Base-by-base conservation (phyloP, 2,888 invertebrate genomes). In the Diploptera punctata region DNA sequence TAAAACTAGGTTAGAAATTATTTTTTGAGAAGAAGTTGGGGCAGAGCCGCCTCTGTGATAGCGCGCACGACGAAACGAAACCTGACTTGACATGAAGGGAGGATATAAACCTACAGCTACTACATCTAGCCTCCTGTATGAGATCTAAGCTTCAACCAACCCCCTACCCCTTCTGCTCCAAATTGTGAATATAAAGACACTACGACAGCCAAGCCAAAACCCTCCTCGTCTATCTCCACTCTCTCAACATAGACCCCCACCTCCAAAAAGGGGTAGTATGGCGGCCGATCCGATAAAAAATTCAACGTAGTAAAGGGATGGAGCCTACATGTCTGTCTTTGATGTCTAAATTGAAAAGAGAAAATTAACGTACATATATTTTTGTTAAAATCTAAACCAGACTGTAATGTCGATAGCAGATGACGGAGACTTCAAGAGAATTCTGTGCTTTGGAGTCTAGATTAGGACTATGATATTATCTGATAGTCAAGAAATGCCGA, bases 131-230 rank as follows among this genome's bases (percentile, higher is more conserved):
- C 65, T 65, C 65, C 65, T 65, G 65, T 47, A 65, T 65, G 65
- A 65, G 65, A 29, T 68, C 57, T 68, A 68, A 68, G 57, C 57
- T 24, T 68, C 49, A 31, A 43, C 52, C 67, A 43, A 26, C 67
- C 49, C 33, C 26, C 47, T n/a, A 19, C 68, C 31, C 57, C 57
- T 38, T 9, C 33, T 31, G 52, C 52, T 18, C 44, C 69, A 60
- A 54, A 69, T 69, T 69, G 60, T 69, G 60, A 60, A 69, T 69
- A 60, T 57, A 69, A 69, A 69, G 65, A 65, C 65, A 65, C 47
- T 65, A 65, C 65, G 65, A 65, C 65, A 65, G 65, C 44, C 62
- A 65, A 57, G 57, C 57, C 57, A 57, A 29, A 5, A 24, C 65
- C 38, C 43, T 43, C 62, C 61, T 61, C 61, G 29, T 62, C 62